Evolutionary conservation across 2,888 invertebrate species (phyloP), one percentile per base, ranked within the genome.

Genomic region (Mythimna loreyi): DNA sequence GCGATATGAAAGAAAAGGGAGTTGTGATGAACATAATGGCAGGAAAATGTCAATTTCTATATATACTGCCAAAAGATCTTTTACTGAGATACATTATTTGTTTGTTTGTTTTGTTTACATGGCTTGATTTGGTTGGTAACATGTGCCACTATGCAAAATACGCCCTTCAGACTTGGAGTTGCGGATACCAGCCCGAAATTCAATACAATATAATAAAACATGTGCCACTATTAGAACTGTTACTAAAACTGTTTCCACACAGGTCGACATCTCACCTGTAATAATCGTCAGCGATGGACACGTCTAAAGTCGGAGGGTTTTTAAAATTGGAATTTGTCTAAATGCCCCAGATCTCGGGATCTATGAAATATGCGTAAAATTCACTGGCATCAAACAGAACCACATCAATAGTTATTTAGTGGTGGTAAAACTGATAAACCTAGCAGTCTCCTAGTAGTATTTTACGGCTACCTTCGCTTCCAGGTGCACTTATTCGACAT

Each of bases 401-500:
- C 4, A 47, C 21, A 11, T 21, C 11, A 23, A 23, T 23, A 49
- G 21, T 2, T 21, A 47, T 8, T n/a, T n/a, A n/a, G 3, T 36
- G 36, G 36, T 36, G 36, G 4, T 40, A 25, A 6, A 25, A 21
- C 21, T 21, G 21, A 49, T 49, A 5, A 49, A 49, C 23, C 5
- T 5, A 13, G 5, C 49, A 4, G 1, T 49, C 11, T n/a, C 11
- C 13, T 2, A 9, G 16, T 40, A 19, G 16, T 19, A 2, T 5
- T 49, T 36, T 45, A 66, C 11, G 16, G 19, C 16, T 1, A 16
- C 9, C 8, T 3, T 68, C 23, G 3, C 7, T 91, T 90, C 47
- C 91, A 98, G 98, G 96, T 99, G 90, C 99, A 99, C 92, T 96
- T 99, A 57, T 99, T 99, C 92, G 99, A 99, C 92, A 99, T 99